Base-by-base conservation (phyloP, 1,140 invertebrate species). In the Drosophila nasuta region DNA sequence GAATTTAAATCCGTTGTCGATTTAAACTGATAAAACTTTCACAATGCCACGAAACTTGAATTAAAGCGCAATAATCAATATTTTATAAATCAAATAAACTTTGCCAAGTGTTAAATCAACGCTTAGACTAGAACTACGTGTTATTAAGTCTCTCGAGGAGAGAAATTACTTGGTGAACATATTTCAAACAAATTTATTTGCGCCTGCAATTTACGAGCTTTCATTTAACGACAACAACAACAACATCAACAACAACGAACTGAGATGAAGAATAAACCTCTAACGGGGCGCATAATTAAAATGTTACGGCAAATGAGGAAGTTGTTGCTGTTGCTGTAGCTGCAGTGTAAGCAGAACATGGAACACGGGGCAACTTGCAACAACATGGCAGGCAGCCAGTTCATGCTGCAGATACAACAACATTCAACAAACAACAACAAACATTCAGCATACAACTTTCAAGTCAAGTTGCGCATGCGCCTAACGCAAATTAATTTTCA, bases 171-270 rank as follows among this genome's bases (percentile, higher is more conserved):
- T 46, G 57, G 67, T 45, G 60, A 77, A 81, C 85, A 85, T 81
- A 85, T 89, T 79, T 73, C 68, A 75, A 88, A 89, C 81, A 88
- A 88, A 88, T 88, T 88, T 89, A 83, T 89, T 88, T 88, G 83
- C 85, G 85, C 85, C 83, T 68, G 71, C 77, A 88, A 85, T 81
- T 89, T 89, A 79, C 81, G 65, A 78, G 85, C 69, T 71, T 78
- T 54, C 70, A 30, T 75, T 65, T 54, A 48, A 33, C 17, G 30
- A 51, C 41, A n/a, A 43, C 51, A 43, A 11, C 41, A 45, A 46
- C 41, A 45, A 46, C 65, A 74, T 38, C 51, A 48, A 25, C 64
- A 35, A 35, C 45, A 67, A 51, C 60, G 74, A 68, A 3, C 35
- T 38, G 35, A 66, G 35, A 5, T 20, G 30, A 28, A 62, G 65